A percentile compares a stretch with the other conserved stretches of the same genome.
Conservation (phyloP, 1,140 invertebrate genomes). For the Propsilocerus akamusi region DNA sequence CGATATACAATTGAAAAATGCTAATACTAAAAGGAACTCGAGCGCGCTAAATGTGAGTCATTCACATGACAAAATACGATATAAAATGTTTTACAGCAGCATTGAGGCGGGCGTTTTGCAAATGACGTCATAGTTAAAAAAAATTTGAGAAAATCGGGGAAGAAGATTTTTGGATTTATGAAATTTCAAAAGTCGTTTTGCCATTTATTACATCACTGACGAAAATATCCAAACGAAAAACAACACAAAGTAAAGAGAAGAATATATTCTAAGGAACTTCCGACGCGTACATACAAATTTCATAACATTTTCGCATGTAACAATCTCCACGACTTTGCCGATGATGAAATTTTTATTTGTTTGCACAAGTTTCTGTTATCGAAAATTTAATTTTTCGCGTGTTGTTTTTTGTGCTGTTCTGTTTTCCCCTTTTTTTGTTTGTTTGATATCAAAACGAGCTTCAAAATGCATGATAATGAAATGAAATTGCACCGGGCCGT, state of each 20-base stretch:
- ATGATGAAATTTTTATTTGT: not conserved
- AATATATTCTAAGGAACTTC: not conserved
- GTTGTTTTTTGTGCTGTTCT: not conserved
- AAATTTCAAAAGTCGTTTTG: not conserved
- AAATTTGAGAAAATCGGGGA: not conserved
- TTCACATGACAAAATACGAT: not conserved
- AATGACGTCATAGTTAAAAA: not conserved
- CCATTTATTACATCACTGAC: not conserved
- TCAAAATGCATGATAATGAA: not conserved
- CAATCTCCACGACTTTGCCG: not conserved
- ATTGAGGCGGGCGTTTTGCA: not conserved
- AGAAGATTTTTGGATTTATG: not conserved
- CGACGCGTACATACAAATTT: not conserved
- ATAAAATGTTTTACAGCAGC: not conserved
- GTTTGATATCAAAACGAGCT: not conserved
- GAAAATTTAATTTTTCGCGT: too few relatives aligned
- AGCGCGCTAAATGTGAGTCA: not conserved
- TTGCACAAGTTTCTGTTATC: too few relatives aligned
- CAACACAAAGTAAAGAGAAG: not conserved
- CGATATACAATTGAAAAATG: not conserved
- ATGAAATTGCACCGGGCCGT: not conserved
- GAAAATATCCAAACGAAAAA: not conserved
- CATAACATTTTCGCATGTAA: not conserved
- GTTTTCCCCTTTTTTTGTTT: not conserved
- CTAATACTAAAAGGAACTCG: not conserved